A percentile compares a stretch with the other conserved stretches of the same genome.
Conservation (phyloP, 2,113 vertebrate species). For the Lynx canadensis region DNA sequence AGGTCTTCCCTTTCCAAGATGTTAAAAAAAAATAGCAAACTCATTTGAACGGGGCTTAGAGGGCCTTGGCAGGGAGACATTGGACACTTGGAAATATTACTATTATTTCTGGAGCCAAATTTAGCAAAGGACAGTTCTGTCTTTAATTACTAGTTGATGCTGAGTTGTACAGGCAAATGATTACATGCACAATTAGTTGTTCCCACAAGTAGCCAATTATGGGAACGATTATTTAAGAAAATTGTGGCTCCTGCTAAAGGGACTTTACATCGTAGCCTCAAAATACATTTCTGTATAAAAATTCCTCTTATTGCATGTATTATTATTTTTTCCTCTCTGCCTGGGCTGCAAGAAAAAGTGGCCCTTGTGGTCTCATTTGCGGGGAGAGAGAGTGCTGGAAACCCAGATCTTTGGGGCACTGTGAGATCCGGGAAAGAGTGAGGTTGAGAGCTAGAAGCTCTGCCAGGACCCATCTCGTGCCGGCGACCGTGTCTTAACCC, state of each 20-base stretch:
- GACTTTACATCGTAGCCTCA: conserved; percentile 66
- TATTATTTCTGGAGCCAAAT: conserved; percentile 82
- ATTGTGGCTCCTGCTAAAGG: conserved; percentile 80
- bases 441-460: neutral
- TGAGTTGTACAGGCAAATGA: conserved; percentile 79
- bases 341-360: conserved; percentile 10
- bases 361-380: conserved; percentile 41
- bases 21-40: conserved; percentile 60
- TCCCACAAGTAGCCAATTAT: conserved; percentile 83
- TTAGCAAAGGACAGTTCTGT: conserved; percentile 79
- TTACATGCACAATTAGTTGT: conserved; percentile 83
- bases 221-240: conserved; percentile 83
- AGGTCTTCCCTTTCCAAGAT: conserved; percentile 62
- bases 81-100: conserved; percentile 81
- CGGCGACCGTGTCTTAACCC: neutral
- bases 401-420: neutral
- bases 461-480: neutral
- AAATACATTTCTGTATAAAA: conserved; percentile 79
- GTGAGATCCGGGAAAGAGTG: neutral
- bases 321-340: conserved; percentile 65
- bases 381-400: neutral
- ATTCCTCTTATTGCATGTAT: conserved; percentile 59
- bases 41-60: conserved; percentile 69
- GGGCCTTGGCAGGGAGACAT: conserved; percentile 74
- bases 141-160: conserved; percentile 82